Evolutionary conservation across 2,797 vertebrate species (phyloP), one percentile per base, ranked within the genome.

Genomic region (Cuculus canorus): DNA sequence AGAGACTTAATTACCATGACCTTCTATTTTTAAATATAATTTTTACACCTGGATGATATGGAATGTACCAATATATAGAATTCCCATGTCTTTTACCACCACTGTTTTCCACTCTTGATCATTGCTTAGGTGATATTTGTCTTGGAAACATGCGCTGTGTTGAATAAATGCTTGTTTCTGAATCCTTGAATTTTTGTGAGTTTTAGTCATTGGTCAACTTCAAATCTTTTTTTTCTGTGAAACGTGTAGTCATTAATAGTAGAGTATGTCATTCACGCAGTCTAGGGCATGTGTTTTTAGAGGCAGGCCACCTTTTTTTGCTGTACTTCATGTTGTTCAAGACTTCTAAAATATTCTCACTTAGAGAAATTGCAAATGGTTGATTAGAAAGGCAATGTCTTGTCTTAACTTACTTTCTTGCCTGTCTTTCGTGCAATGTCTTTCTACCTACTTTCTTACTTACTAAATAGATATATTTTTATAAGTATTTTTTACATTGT

Each of bases 381-480:
- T 79, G 61, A 9, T 61, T 61, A 48, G 69, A 81, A 86, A 28
- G n/a, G 12, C 50, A 53, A 11, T 5, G 3, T 7, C 21, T 56
- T 39, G 6, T 52, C 45, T n/a, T n/a, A 32, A 13, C 5, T 28
- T 19, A 4, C 2, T 45, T 45, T 41, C 32, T 63, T 35, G 13
- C 15, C 15, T 79, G 4, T 48, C n/a, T 84, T 24, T 68, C 0
- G 0, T 70, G 32, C 12, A 18, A 3, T 27, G 9, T 59, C 22
- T 77, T 35, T 37, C 17, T 41, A 2, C 22, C 18, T 45, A 0
- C 33, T 21, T 32, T 37, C 17, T 64, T 3, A 63, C 18, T 54
- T 56, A 0, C 32, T n/a, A 2, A 25, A 41, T 7, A 2, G 0
- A 0, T 11, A 0, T n/a, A 0, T 59, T 13, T 75, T 7, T 68